Evolutionary conservation across 2,797 vertebrate species (phyloP).

Genomic region (Eulemur rubriventer): DNA sequence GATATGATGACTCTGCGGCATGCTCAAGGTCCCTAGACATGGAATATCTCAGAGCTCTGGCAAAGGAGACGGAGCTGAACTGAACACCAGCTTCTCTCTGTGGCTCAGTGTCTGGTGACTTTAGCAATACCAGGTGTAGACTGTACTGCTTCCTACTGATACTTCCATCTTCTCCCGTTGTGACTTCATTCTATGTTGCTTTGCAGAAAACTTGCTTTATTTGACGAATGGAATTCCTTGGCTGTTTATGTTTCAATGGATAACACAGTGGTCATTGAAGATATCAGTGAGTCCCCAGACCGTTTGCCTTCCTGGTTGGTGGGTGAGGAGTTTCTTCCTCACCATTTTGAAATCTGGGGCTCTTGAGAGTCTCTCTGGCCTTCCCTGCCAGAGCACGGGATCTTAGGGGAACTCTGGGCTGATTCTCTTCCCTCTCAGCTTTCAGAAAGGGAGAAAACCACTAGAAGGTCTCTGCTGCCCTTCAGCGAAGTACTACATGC

Average conservation of each 20-base stretch:
- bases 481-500: neutral
- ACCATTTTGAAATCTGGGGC: neutral
- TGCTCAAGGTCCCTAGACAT: neutral
- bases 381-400: neutral
- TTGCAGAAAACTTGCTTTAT: conserved; percentile 92
- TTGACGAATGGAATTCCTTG: conserved; percentile 94
- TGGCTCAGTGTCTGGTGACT: neutral
- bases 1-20: neutral
- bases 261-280: conserved; percentile 94
- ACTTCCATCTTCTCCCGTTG: neutral
- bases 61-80: conserved; percentile 13
- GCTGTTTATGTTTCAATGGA: conserved; percentile 94
- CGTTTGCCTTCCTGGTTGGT: conserved; percentile 15
- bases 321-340: conserved; percentile 42
- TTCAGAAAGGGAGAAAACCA: conserved; percentile 26
- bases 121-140: neutral
- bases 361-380: neutral
- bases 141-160: neutral
- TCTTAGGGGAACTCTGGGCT: neutral
- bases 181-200: conserved; percentile 69
- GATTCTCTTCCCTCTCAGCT: neutral
- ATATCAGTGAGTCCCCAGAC: conserved; percentile 90
- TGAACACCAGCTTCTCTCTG: conserved; percentile 11
- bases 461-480: neutral
- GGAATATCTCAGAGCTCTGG: neutral